Conservation (phyloP, 2,797 vertebrate genomes). For the Thunnus albacares region DNA sequence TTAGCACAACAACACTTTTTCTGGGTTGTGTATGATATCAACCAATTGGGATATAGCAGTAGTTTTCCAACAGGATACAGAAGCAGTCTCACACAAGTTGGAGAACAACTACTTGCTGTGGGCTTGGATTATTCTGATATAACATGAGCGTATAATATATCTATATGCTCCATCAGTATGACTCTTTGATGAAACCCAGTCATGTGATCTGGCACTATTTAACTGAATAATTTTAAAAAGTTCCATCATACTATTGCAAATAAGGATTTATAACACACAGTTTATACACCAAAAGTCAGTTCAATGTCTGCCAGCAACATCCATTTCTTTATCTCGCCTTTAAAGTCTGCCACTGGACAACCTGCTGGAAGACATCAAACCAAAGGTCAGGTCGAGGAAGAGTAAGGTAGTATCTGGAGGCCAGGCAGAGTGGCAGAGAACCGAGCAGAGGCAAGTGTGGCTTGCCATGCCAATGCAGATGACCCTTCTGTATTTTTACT, state of each 20-base stretch:
- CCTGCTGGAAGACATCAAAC: constrained; percentile 63
- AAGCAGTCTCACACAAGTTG: too few species aligned
- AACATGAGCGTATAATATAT: too few species aligned
- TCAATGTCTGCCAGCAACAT: constrained; percentile 29
- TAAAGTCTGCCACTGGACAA: constrained; percentile 53
- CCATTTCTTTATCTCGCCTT: constrained; percentile 52
- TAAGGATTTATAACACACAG: neutral
- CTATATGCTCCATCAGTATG: too few species aligned
- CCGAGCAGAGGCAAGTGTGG: constrained; percentile 40
- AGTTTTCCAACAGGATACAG: too few species aligned
- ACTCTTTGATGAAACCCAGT: too few species aligned
- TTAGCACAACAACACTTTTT: too few species aligned
- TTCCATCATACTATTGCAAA: neutral
- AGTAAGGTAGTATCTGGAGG: constrained; percentile 54
- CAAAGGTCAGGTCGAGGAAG: constrained; percentile 68
- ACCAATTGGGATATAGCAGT: too few species aligned
- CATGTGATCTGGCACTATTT: neutral
- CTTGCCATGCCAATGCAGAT: constrained; percentile 51
- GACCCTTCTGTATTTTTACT: constrained; percentile 37
- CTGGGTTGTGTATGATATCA: too few species aligned
- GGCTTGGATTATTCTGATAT: too few species aligned
- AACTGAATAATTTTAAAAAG: constrained; percentile 14
- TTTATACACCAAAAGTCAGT: constrained; percentile 45
- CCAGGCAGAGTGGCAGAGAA: constrained; percentile 40
- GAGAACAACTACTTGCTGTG: too few species aligned